Evolutionary conservation across 1,140 invertebrate species (phyloP).

Genomic region (Samia ricini): DNA sequence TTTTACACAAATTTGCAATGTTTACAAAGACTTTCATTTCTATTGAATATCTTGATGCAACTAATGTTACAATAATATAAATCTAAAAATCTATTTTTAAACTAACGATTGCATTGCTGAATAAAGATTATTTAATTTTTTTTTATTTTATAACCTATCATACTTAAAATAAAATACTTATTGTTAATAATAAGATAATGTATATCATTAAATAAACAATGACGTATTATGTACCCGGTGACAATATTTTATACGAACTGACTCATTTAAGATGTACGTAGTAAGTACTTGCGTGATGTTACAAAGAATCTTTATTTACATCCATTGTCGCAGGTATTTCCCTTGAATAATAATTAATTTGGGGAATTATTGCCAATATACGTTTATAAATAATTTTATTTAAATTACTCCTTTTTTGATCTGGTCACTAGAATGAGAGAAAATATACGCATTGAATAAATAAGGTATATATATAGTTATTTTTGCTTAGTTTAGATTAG

Average conservation of each 20-base stretch:
- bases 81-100: too few relatives aligned
- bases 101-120: too few relatives aligned
- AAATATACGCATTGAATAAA: too few relatives aligned
- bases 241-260: background rate
- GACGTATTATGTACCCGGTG: constrained; percentile 24
- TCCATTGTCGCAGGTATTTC: constrained; percentile 6
- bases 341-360: constrained; percentile 3
- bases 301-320: constrained; percentile 8
- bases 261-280: background rate
- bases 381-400: constrained; percentile 11
- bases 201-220: constrained; percentile 52
- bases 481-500: too few relatives aligned
- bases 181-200: constrained; percentile 35
- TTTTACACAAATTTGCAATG: too few relatives aligned
- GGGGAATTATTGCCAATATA: background rate
- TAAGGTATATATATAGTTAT: too few relatives aligned
- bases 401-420: too few relatives aligned
- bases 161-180: background rate
- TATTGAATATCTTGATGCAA: too few relatives aligned
- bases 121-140: too few relatives aligned
- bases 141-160: background rate
- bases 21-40: too few relatives aligned
- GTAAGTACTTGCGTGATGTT: background rate
- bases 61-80: too few relatives aligned
- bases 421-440: too few relatives aligned